A percentile compares a stretch with the other conserved stretches of the same genome.
Evolutionary conservation across 2,113 vertebrate species (phyloP).

Genomic region (Colistium nudipinnis): DNA sequence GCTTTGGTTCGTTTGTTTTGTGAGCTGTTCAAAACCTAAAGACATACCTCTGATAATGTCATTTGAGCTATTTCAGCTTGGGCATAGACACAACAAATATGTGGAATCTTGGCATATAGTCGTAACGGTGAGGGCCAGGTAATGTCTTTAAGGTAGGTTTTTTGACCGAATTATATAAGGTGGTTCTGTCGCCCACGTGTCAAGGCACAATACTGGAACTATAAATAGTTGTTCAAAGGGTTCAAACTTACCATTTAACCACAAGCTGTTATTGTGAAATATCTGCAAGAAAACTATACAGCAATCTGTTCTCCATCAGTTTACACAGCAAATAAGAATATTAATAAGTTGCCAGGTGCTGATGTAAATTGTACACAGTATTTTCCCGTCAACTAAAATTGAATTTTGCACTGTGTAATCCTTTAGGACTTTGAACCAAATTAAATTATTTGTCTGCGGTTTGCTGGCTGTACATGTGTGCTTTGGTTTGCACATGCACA

Average conservation of each 20-base stretch:
- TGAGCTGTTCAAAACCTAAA: neutral
- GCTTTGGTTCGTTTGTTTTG: neutral
- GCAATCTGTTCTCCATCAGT: constrained; percentile 1
- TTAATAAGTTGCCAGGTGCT: neutral
- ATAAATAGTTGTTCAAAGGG: neutral
- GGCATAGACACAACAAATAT: neutral
- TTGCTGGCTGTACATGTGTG: constrained; percentile 11
- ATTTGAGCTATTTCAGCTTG: neutral
- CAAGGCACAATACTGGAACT: no score
- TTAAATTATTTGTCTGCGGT: constrained; percentile 26
- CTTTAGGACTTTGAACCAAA: constrained; percentile 19
- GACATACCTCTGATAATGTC: neutral
- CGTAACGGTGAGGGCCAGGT: neutral
- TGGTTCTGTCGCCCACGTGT: no score
- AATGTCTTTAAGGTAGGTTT: no score
- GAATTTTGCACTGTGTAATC: constrained; percentile 13
- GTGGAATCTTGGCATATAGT: neutral
- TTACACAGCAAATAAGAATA: neutral
- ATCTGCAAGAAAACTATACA: neutral
- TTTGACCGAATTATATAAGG: no score
- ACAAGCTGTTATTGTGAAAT: neutral
- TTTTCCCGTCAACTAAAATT: constrained; percentile 21
- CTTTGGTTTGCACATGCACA: constrained; percentile 8
- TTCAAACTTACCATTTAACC: neutral
- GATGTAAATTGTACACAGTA: neutral